A percentile compares a stretch with the other conserved stretches of the same genome.
Evolutionary conservation across 2,113 vertebrate genomes (phyloP).

Genomic region (Athene noctua): DNA sequence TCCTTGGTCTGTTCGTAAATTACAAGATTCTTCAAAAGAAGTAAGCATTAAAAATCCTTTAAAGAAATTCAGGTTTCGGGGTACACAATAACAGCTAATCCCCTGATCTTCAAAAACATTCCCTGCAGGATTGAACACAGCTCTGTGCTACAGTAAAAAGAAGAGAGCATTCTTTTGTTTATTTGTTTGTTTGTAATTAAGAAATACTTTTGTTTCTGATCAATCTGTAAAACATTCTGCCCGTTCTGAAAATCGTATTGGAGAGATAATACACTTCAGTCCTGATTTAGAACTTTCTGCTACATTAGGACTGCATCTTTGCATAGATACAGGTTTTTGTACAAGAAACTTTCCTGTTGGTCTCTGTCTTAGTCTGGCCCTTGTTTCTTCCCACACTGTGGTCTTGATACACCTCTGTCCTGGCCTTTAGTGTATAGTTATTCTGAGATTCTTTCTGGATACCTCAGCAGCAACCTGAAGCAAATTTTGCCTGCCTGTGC

Average conservation of each 20-base stretch:
- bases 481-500: fast-evolving
- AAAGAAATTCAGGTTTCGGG: not conserved
- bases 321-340: not conserved
- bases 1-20: not conserved
- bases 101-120: not conserved
- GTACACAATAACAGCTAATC: not conserved
- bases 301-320: not conserved
- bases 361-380: not conserved
- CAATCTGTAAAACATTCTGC: not conserved
- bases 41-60: not conserved
- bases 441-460: not conserved
- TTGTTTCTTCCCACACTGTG: not conserved
- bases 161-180: not conserved
- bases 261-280: not conserved
- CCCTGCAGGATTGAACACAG: not conserved
- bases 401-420: not conserved
- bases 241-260: not conserved
- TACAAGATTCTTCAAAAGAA: not conserved
- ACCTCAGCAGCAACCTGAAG: not conserved
- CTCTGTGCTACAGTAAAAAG: not conserved
- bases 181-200: not conserved
- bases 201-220: not conserved
- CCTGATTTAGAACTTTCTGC: not conserved
- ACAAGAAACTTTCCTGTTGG: not conserved
- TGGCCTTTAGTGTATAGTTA: not conserved